These are phyloP conservation scores for Nannobrachium achirus DNA, from an alignment of 2,113 vertebrate species.

Conservation along the genomic window DNA sequence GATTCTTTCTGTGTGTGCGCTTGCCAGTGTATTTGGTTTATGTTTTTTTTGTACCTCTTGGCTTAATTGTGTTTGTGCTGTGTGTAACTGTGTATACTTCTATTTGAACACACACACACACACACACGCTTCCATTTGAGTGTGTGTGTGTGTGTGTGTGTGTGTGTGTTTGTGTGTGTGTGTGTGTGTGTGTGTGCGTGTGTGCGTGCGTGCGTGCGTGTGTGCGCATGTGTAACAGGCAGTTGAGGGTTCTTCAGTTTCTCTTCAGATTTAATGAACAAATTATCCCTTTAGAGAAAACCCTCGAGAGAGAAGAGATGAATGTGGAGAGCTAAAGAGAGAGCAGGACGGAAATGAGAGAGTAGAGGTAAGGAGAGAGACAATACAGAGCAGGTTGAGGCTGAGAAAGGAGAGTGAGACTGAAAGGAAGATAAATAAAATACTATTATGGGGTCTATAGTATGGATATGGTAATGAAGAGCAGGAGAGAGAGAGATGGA, in stretches of 20 bases:
- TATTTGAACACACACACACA: too few relatives aligned
- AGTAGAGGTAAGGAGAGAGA: neutral
- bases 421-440: too few relatives aligned
- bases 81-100: neutral
- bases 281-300: constrained; percentile 54
- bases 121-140: too few relatives aligned
- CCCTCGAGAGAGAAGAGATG: constrained; percentile 12
- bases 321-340: constrained; percentile 1
- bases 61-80: constrained; percentile 30
- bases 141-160: neutral
- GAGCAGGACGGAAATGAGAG: constrained; percentile 5
- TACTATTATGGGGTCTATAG: too few relatives aligned
- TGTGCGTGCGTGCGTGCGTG: constrained; percentile 21
- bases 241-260: constrained; percentile 52
- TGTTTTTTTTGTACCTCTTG: too few relatives aligned
- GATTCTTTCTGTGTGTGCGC: too few relatives aligned
- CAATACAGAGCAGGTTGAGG: neutral
- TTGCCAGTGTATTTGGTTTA: too few relatives aligned
- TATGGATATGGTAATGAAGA: too few relatives aligned
- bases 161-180: constrained; percentile 17
- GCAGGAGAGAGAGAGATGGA: too few relatives aligned
- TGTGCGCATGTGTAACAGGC: constrained; percentile 51
- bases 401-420: too few relatives aligned
- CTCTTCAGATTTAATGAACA: constrained; percentile 58
- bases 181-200: constrained; percentile 18